A percentile compares a stretch with the other conserved stretches of the same genome.
These are phyloP conservation scores for Spongilla lacustris DNA, from an alignment of 37 sponge, comb jelly and placozoan species.

Conservation along the genomic window DNA sequence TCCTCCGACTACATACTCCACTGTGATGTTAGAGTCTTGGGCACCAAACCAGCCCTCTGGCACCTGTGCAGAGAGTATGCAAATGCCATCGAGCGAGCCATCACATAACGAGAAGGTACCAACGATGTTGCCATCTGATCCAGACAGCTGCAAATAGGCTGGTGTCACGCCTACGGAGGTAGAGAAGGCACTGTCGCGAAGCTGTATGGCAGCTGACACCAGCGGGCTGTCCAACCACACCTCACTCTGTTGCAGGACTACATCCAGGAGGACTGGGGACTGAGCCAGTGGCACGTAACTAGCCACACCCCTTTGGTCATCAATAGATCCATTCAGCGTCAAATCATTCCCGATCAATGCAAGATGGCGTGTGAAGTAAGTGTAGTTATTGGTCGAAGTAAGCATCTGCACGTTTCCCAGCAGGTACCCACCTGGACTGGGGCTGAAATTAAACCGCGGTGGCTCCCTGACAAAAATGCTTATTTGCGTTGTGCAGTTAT, in stretches of 20 bases:
- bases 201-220: conserved; percentile 32
- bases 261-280: conserved; percentile 1
- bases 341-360: neutral
- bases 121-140: neutral
- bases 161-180: neutral
- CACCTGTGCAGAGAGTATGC: conserved; percentile 9
- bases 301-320: neutral
- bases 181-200: conserved; percentile 13
- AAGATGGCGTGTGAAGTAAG: neutral
- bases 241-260: neutral
- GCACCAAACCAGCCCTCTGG: conserved; percentile 64
- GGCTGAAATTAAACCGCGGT: conserved; percentile 17
- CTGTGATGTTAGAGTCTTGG: conserved; percentile 17
- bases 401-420: neutral
- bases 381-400: neutral
- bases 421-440: conserved; percentile 19
- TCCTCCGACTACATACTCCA: neutral
- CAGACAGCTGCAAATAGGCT: conserved; percentile 6
- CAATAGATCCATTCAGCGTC: conserved; percentile 10
- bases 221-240: conserved; percentile 38
- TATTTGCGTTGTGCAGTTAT: conserved; percentile 22
- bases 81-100: conserved; percentile 35
- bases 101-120: neutral
- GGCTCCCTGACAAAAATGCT: conserved; percentile 43
- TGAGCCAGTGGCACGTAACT: neutral